Evolutionary conservation across 30 jellyfish, hydroid and myxozoan species (phyloP), one percentile per base, ranked within the genome.

Genomic region (Chrysaora quinquecirrha): DNA sequence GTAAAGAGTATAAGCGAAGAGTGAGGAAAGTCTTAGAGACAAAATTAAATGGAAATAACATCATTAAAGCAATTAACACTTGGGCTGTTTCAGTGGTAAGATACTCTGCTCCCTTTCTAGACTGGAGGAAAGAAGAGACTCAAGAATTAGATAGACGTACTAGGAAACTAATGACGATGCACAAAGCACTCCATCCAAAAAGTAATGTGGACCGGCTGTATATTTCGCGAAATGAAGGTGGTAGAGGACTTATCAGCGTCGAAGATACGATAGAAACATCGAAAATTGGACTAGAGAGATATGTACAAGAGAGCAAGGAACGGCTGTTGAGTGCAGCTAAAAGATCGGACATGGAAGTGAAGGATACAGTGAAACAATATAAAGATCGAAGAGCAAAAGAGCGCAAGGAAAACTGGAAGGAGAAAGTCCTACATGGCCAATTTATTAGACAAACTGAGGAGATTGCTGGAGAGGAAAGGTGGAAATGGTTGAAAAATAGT

Each of bases 41-140:
- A 43, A 63, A 63, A 21, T 3, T 30, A 4, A 68, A 30, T 43
- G 58, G 80, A n/a, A n/a, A n/a, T n/a, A 68, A 68, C n/a, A 68
- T 68, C 30, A 68, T 68, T 47, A 68, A 16, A 21, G 80, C 80
- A 28, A 68, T 68, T 16, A 68, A 68, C 27, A 68, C 64, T 23
- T 29, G 80, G 80, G 80, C 65, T 68, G 63, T 68, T 6, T 33
- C 80, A 28, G 18, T 68, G 61, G 30, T 68, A 1, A 68, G 64
- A 30, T 68, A 68, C 19, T 29, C 54, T 3, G 63, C 80, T 30
- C 63, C 63, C n/a, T 28, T 68, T 35, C 21, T 68, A 28, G 33
- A 68, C 34, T 68, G 63, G 80, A 68, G 21, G 21, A 33, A 24
- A 3, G 33, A 68, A n/a, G 63, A 68, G 21, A 29, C 19, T 19